Base-by-base conservation (phyloP, 2,113 vertebrate species). In the Antennarius striatus region DNA sequence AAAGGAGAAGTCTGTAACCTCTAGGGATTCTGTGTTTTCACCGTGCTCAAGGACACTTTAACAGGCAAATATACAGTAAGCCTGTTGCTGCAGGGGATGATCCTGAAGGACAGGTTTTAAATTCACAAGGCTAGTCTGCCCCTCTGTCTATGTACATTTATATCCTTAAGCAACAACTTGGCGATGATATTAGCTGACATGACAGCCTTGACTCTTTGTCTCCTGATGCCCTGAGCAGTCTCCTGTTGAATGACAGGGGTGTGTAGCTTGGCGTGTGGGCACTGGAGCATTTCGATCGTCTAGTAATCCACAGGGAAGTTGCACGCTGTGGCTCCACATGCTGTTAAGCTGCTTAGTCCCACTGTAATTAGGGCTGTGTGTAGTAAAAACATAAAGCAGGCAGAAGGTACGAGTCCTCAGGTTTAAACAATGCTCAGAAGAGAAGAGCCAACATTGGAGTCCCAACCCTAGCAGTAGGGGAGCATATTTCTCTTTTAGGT, bases 301-400 rank as follows among this genome's bases (percentile, higher is more conserved):
- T 47, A 76, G 77, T 90, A 92, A 91, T 90, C 86, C 80, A 55
- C 46, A 1, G 15, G 71, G 75, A 87, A 82, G 86, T 84, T 73
- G 86, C 90, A 91, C 88, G 87, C 50, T 88, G 87, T 73, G 74
- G 68, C 76, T 86, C 86, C 92, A 92, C 58, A 89, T 92, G 91
- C 83, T 16, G 62, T 55, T 94, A 94, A 94, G 91, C 91, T 65
- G 89, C 92, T 93, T 94, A 93, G 77, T 65, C 78, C 54, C 56
- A 42, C 75, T 86, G 88, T 89, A 89, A 90, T 92, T 90, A 87
- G 79, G 80, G 73, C 43, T 71, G 72, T 83, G 72, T 63, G 84
- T 91, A 89, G 89, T 90, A 91, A 88, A 86, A 89, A 84, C 83
- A 72, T 63, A 40, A 70, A 70, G 66, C 70, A 79, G 79, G 51